Base-by-base conservation (phyloP, 2,888 invertebrate genomes). In the Achlya flavicornis region DNA sequence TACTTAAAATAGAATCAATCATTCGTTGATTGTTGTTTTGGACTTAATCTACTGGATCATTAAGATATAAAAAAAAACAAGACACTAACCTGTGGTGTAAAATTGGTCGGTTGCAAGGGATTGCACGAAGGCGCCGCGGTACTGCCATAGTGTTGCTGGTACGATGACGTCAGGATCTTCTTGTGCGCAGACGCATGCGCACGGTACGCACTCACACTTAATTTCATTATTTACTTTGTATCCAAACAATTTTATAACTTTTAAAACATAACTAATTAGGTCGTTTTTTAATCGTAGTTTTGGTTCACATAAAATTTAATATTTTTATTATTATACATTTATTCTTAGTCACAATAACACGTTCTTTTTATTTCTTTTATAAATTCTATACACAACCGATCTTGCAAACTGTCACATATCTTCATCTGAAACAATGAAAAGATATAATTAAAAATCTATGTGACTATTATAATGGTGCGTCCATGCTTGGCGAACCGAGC, bases 171-270 rank as follows among this genome's bases (percentile, higher is more conserved):
- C 86, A 97, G 94, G 84, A 97, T 97, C 94, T 97, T 97, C 93
- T 97, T 97, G 90, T 97, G 97, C 88, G 97, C 97, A 75, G 97
- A 97, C 88, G 97, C 97, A 92, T 97, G 97, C 85, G 97, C 97
- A 89, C 97, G 95, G 90, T 97, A 97, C 83, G 97, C 97, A 83
- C 97, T 97, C 83, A 97, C 97, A 90, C 97, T 97, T 86, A 97
- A 94, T 95, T 97, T 97, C 97, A 97, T 97, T 67, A 66, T 78
- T 75, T 61, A 70, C 57, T 66, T 61, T 26, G 19, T 43, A 16
- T 35, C 38, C 7, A 59, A 63, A 62, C 26, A 48, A 41, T 57
- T 64, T 19, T 57, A 48, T 58, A 61, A 66, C 26, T 26, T 64
- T 66, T 70, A 64, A 8, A 64, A 63, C 64, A 64, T 61, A 48